Evolutionary conservation across 2,113 vertebrate species (phyloP).

Genomic region (Nyctereutes procyonoides): DNA sequence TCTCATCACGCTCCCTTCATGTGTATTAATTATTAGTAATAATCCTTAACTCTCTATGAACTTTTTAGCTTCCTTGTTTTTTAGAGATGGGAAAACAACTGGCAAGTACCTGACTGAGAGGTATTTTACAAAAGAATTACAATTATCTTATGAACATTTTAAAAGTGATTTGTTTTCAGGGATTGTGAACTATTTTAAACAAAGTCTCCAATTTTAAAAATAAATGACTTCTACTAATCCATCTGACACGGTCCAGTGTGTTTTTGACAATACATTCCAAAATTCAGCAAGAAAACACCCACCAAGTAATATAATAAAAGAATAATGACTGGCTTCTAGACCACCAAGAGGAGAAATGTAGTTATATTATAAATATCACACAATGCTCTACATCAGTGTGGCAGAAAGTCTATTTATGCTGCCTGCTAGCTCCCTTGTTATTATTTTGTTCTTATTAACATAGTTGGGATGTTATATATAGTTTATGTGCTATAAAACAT

Average conservation of each 20-base stretch:
- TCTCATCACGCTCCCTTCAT: neutral
- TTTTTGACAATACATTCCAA: conserved; percentile 9
- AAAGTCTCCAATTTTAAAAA: neutral
- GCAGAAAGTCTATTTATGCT: conserved; percentile 45
- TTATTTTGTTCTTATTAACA: neutral
- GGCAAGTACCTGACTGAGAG: neutral
- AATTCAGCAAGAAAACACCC: conserved; percentile 1
- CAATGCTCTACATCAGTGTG: conserved; percentile 6
- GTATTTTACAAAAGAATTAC: neutral
- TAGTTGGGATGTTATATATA: neutral
- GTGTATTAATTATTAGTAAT: neutral
- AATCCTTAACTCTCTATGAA: neutral
- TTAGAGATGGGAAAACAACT: neutral
- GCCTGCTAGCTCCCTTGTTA: neutral
- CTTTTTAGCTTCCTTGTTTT: neutral
- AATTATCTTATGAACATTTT: neutral
- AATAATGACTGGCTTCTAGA: conserved; percentile 28
- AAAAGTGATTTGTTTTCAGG: conserved; percentile 5
- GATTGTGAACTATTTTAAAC: neutral
- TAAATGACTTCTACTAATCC: neutral
- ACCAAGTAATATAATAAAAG: neutral
- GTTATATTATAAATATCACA: conserved; percentile 37
- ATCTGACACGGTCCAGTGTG: neutral
- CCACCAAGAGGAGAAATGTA: conserved; percentile 46
- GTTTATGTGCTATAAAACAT: conserved; percentile 3